Evolutionary conservation across 2,113 vertebrate species (phyloP).

Genomic region (Cariama cristata): DNA sequence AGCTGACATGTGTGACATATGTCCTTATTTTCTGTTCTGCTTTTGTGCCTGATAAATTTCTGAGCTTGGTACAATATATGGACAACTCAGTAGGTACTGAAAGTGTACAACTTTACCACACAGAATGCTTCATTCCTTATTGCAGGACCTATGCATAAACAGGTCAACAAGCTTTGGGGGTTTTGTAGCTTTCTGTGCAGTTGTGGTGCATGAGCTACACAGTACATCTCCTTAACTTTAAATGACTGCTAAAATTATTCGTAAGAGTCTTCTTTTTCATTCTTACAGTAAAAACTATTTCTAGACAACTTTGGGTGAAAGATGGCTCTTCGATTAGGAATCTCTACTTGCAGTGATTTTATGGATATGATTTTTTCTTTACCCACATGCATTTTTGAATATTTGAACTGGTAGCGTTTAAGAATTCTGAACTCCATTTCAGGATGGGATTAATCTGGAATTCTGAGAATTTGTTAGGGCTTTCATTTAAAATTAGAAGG

Average conservation of each 20-base stretch:
- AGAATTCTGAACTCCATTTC: not conserved
- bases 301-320: not conserved
- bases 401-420: not conserved
- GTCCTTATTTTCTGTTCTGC: not conserved
- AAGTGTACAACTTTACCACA: not conserved
- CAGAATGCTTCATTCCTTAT: not conserved
- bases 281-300: not conserved
- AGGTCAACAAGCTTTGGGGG: not conserved
- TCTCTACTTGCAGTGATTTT: not conserved
- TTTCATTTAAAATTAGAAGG: not conserved
- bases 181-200: not conserved
- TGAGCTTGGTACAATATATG: not conserved
- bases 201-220: not conserved
- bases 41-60: not conserved
- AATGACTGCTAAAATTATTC: not conserved
- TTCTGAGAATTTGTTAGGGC: not conserved
- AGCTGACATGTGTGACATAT: not conserved
- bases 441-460: not conserved
- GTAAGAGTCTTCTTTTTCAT: not conserved
- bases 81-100: not conserved
- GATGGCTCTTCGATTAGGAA: not conserved
- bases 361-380: not conserved
- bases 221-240: not conserved
- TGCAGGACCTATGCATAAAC: not conserved
- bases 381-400: not conserved